These are phyloP conservation scores for Lota lota DNA, from an alignment of 2,113 vertebrate species.

Conservation along the genomic window DNA sequence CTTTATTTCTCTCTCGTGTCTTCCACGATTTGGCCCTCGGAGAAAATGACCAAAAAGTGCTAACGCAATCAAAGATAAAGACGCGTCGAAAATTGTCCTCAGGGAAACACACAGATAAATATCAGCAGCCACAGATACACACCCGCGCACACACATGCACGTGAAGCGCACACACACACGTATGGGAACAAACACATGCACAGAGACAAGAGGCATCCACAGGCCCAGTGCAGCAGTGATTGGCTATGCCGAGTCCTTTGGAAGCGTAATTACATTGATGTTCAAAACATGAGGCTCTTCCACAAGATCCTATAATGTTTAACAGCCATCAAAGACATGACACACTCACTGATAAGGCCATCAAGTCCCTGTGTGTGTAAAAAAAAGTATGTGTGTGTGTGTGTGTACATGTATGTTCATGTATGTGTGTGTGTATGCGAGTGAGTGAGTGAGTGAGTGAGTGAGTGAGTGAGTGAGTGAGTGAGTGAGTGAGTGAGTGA, in stretches of 20 bases:
- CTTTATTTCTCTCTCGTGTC: conserved; percentile 19
- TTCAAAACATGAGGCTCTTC: conserved; percentile 52
- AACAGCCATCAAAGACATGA: conserved; percentile 50
- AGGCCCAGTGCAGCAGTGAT: background rate
- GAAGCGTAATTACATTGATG: conserved; percentile 34
- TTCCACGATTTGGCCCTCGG: conserved; percentile 6
- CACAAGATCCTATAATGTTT: conserved; percentile 49
- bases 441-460: too few relatives aligned
- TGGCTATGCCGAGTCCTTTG: conserved; percentile 23
- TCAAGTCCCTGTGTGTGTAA: background rate
- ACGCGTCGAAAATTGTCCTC: background rate
- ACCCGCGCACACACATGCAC: background rate
- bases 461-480: too few relatives aligned
- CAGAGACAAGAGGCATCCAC: conserved; percentile 10
- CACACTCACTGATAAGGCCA: conserved; percentile 33
- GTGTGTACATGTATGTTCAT: background rate
- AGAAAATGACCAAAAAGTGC: conserved; percentile 25
- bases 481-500: too few relatives aligned
- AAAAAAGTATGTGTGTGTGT: conserved; percentile 7
- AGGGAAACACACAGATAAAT: too few relatives aligned
- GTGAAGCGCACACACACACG: background rate
- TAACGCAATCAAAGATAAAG: conserved; percentile 22
- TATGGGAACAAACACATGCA: conserved; percentile 9
- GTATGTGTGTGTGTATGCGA: too few relatives aligned
- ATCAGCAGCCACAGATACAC: background rate